Evolutionary conservation across 2,113 vertebrate genomes (phyloP).

Genomic region (Platichthys flesus): DNA sequence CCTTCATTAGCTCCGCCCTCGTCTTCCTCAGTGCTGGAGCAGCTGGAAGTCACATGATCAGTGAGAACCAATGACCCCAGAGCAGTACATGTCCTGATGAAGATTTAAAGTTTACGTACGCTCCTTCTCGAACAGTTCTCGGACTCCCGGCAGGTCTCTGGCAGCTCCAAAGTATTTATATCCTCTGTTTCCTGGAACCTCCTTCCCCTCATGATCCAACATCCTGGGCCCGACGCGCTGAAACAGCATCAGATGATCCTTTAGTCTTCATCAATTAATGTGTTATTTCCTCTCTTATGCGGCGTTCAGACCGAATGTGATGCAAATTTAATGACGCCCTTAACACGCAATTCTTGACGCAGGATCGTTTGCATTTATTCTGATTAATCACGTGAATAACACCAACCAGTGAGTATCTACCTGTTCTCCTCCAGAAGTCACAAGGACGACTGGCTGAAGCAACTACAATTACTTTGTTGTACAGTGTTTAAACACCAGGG

Average conservation of each 20-base stretch:
- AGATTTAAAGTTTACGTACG: constrained; percentile 82
- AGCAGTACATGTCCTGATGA: neutral
- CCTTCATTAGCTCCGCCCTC: constrained; percentile 95
- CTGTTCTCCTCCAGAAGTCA: no score
- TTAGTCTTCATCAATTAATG: neutral
- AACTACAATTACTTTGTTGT: no score
- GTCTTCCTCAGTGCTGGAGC: constrained; percentile 91
- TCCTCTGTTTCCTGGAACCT: constrained; percentile 96
- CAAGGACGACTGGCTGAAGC: no score
- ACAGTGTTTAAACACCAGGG: no score
- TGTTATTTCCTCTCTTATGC: neutral
- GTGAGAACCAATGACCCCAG: neutral
- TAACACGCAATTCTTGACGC: no score
- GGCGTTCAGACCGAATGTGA: no score
- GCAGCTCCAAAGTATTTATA: constrained; percentile 99
- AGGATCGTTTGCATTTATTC: no score
- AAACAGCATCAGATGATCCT: neutral
- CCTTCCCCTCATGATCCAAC: constrained; percentile 97
- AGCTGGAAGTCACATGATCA: constrained; percentile 73
- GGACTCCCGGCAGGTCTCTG: constrained; percentile 94
- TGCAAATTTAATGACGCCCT: no score
- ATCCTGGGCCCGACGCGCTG: constrained; percentile 94
- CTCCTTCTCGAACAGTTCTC: constrained; percentile 97
- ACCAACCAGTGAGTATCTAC: no score
- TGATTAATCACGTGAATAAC: no score